Evolutionary conservation across 2,888 invertebrate genomes (phyloP).

Genomic region (Trimorus sp.): DNA sequence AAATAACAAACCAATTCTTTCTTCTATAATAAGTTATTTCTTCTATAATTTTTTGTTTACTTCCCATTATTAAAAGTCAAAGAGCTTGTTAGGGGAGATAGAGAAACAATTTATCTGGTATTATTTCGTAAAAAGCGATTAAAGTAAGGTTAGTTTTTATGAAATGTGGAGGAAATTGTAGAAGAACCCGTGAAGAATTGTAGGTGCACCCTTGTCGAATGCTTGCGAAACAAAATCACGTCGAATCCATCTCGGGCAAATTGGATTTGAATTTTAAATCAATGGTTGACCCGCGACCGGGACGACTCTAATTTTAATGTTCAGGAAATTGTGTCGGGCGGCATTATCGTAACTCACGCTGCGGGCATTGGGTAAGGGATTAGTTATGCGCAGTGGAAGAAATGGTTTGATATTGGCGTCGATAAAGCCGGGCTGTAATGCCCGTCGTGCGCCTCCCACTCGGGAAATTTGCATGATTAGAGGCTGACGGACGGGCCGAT

Average conservation of each 20-base stretch:
- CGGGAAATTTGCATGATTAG: slow-evolving; percentile 63
- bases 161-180: too few relatives aligned
- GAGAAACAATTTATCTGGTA: too few relatives aligned
- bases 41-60: too few relatives aligned
- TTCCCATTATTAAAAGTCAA: too few relatives aligned
- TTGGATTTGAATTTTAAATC: slow-evolving; percentile 24
- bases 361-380: slow-evolving; percentile 43
- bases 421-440: slow-evolving; percentile 54
- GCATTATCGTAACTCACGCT: slow-evolving; percentile 37
- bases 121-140: too few relatives aligned
- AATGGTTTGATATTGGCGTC: slow-evolving; percentile 61
- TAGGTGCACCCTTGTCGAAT: too few relatives aligned
- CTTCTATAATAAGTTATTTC: too few relatives aligned
- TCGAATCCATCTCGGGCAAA: neutral
- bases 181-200: too few relatives aligned
- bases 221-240: too few relatives aligned
- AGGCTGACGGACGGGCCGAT: slow-evolving; percentile 26
- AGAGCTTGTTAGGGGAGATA: too few relatives aligned
- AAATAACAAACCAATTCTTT: too few relatives aligned
- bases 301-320: slow-evolving; percentile 30
- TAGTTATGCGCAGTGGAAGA: slow-evolving; percentile 50
- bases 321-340: slow-evolving; percentile 34
- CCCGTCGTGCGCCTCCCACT: slow-evolving; percentile 53
- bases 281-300: slow-evolving; percentile 15
- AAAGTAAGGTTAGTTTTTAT: too few relatives aligned